These are phyloP conservation scores for Drosophila gunungcola DNA, from an alignment of 1,140 invertebrate species.

Conservation along the genomic window DNA sequence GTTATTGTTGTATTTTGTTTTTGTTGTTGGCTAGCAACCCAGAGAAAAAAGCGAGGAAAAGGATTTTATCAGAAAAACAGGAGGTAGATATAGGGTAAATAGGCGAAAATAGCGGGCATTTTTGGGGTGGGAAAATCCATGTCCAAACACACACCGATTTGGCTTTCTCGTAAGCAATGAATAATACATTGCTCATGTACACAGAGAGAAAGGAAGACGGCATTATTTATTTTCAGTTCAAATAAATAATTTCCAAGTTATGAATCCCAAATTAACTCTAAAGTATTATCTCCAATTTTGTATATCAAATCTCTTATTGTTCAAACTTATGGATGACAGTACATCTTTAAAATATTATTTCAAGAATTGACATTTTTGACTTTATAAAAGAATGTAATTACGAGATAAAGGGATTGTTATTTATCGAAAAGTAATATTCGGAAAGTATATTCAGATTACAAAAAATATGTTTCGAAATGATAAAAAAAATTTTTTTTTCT, in stretches of 20 bases:
- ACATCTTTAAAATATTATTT: no score
- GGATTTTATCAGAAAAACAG: not conserved
- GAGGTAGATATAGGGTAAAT: constrained; percentile 2
- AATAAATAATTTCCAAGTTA: not conserved
- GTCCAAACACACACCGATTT: constrained; percentile 33
- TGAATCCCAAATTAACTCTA: not conserved
- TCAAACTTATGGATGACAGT: no score
- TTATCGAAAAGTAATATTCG: no score
- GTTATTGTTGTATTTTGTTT: constrained; percentile 17
- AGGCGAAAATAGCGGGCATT: not conserved
- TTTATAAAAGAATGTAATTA: no score
- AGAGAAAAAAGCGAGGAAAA: constrained; percentile 35
- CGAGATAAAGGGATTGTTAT: no score
- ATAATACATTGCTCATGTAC: constrained; percentile 35
- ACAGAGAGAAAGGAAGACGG: not conserved
- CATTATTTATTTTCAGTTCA: no score
- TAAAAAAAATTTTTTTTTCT: constrained; percentile 3
- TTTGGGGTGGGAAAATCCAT: constrained; percentile 17
- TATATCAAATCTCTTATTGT: no score
- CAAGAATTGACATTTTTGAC: no score
- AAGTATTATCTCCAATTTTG: not conserved
- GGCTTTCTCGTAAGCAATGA: constrained; percentile 35
- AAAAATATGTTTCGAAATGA: not conserved
- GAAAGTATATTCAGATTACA: no score
- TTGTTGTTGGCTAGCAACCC: constrained; percentile 32